These are phyloP conservation scores for Tamias sibiricus DNA, from an alignment of 2,113 vertebrate genomes.

Conservation along the genomic window DNA sequence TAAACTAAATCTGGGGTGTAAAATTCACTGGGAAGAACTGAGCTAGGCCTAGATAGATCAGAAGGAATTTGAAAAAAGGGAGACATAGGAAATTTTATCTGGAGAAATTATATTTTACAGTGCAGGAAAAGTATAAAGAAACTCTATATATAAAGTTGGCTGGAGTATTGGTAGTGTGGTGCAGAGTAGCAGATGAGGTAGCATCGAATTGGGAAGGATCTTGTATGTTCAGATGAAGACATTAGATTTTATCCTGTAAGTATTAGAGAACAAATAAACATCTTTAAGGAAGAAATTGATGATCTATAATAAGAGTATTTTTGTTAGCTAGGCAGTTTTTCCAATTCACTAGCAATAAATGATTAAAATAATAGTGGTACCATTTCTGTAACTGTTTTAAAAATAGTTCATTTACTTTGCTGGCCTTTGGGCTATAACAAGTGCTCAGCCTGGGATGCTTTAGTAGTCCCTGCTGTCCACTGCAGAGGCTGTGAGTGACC, in stretches of 20 bases:
- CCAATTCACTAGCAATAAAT: neutral
- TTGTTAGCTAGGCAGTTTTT: neutral
- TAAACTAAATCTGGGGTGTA: neutral
- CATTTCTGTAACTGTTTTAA: neutral
- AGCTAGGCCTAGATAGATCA: neutral
- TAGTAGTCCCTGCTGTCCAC: neutral
- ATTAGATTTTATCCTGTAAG: neutral
- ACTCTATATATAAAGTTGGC: neutral
- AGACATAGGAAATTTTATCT: neutral
- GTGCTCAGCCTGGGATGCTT: neutral
- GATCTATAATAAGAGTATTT: neutral
- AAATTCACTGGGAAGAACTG: neutral
- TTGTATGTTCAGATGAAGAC: neutral
- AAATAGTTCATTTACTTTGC: neutral
- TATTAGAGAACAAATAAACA: neutral
- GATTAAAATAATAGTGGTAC: neutral
- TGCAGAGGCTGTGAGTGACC: neutral
- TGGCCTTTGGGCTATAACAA: neutral
- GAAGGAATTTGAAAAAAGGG: conserved; percentile 3
- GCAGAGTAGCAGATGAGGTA: accelerated
- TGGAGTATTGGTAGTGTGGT: neutral
- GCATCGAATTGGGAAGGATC: neutral
- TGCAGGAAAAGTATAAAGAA: neutral
- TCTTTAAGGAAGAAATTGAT: neutral
- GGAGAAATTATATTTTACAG: neutral